Conservation (phyloP, 2,113 vertebrate genomes). For the Apistogramma diplotaenia region DNA sequence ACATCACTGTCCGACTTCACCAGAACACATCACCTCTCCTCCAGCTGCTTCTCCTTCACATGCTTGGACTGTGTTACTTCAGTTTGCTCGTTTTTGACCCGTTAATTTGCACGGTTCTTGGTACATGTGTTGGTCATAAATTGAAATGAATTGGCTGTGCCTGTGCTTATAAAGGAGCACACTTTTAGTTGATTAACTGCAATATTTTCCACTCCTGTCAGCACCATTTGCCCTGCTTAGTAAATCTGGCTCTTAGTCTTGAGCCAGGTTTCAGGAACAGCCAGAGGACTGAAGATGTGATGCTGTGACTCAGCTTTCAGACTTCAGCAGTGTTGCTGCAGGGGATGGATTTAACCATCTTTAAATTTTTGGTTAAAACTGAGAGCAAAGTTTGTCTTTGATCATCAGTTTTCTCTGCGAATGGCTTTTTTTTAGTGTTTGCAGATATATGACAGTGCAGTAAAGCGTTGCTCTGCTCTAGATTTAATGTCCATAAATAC, state of each 20-base stretch:
- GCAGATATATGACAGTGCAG: accelerated
- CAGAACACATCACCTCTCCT: background rate
- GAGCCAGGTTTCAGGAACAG: too few species aligned
- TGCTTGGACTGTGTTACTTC: too few species aligned
- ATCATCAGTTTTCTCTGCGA: background rate
- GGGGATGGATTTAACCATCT: background rate
- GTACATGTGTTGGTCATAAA: background rate
- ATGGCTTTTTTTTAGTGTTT: background rate
- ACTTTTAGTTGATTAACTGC: background rate
- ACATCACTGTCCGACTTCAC: accelerated
- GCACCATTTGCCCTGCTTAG: accelerated
- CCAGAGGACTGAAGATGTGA: too few species aligned
- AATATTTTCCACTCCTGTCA: accelerated
- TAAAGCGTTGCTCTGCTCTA: background rate
- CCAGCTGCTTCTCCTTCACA: accelerated
- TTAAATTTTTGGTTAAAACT: background rate
- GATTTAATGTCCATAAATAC: background rate
- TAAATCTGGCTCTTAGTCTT: background rate
- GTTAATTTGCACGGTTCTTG: background rate
- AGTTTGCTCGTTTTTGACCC: background rate
- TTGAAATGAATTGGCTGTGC: background rate
- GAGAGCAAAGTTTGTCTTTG: background rate
- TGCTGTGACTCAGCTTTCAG: too few species aligned
- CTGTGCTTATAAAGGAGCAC: background rate
- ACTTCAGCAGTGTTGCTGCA: background rate